Evolutionary conservation across 1,140 invertebrate species (phyloP).

Genomic region (Artemia franciscana): DNA sequence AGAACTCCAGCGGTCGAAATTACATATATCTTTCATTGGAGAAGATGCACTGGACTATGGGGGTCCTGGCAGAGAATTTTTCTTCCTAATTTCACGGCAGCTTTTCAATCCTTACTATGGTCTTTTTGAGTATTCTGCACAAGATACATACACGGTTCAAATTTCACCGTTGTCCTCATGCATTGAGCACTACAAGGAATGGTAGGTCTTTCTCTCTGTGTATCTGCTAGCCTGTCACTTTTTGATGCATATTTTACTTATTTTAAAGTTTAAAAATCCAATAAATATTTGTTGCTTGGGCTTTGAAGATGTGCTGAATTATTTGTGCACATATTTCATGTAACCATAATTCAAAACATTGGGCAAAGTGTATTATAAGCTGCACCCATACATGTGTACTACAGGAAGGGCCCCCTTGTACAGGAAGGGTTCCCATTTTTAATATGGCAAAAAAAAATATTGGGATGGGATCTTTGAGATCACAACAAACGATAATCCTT

Average conservation of each 20-base stretch:
- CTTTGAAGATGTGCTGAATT: no score
- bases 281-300: no score
- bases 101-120: constrained; percentile 96
- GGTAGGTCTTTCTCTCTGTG: constrained; percentile 30
- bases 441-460: no score
- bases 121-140: constrained; percentile 91
- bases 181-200: constrained; percentile 92
- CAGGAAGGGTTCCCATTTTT: no score
- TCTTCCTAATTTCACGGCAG: constrained; percentile 82
- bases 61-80: constrained; percentile 85
- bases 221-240: background rate
- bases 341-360: no score
- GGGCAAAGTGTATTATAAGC: no score
- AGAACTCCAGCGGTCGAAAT: constrained; percentile 77
- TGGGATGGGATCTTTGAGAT: no score
- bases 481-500: no score
- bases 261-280: no score
- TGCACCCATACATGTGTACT: no score
- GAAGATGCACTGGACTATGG: constrained; percentile 95
- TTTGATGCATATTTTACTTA: background rate
- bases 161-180: constrained; percentile 91
- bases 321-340: no score
- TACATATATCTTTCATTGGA: constrained; percentile 82
- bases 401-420: no score
- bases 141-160: constrained; percentile 92